Percentiles rank a stretch among this genome's conserved stretches.
phyloP scores from a whole-genome alignment of 2,888 invertebrate genomes.

The Scaptomyza cyrtandrae region DNA sequence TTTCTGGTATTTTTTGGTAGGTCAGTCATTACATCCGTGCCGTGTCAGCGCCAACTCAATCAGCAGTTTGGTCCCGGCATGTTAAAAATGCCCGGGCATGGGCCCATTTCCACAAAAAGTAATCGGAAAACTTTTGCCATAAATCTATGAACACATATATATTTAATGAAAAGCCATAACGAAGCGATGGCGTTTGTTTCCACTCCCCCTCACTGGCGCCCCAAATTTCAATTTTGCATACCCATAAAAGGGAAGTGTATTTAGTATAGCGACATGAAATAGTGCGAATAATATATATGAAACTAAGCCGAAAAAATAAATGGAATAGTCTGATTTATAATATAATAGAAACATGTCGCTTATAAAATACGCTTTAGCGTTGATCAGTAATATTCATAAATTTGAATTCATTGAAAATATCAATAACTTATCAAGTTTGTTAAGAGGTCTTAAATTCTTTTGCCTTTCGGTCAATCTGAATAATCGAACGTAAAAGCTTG shows the following conservation, averaged over 20 bases:
- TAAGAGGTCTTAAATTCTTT: too few species aligned
- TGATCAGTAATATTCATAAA: neutral
- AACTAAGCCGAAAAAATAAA: neutral
- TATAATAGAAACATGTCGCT: neutral
- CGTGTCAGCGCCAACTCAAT: constrained; percentile 58
- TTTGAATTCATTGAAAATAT: neutral
- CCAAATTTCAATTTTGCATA: constrained; percentile 49
- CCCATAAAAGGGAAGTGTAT: neutral
- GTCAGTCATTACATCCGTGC: constrained; percentile 29
- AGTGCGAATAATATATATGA: constrained; percentile 18
- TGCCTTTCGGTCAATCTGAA: neutral
- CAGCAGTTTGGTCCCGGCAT: constrained; percentile 47
- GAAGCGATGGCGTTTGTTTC: neutral
- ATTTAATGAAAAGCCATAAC: constrained; percentile 59
- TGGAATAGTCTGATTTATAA: neutral
- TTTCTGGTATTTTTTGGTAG: constrained; percentile 18
- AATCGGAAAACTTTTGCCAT: constrained; percentile 77
- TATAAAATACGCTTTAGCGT: neutral
- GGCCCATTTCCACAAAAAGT: constrained; percentile 53
- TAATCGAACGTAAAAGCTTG: constrained; percentile 5
- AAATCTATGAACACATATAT: constrained; percentile 67
- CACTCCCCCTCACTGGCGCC: constrained; percentile 7
- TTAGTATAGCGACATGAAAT: constrained; percentile 9
- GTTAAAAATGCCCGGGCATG: constrained; percentile 42
- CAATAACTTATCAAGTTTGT: neutral